phyloP scores from a whole-genome alignment of 2,113 vertebrate species.

The Eira barbara region DNA sequence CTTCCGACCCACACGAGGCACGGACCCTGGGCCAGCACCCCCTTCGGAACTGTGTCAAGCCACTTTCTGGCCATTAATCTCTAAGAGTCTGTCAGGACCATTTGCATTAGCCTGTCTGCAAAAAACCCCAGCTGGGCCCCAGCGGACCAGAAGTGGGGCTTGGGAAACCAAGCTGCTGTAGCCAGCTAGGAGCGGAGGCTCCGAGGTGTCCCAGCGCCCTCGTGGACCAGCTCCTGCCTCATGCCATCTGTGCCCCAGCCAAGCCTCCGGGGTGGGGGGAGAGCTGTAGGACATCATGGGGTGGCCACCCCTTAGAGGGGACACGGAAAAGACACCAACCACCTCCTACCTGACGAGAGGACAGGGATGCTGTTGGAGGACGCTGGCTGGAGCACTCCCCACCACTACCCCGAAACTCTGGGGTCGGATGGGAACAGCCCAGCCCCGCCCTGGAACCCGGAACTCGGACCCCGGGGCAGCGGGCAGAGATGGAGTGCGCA shows the following conservation, averaged over 20 bases:
- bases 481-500: neutral
- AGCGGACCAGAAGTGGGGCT: neutral
- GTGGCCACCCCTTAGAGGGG: neutral
- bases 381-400: rapidly evolving
- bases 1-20: neutral
- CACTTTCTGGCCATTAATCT: slow-evolving; percentile 70
- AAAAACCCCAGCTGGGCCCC: slow-evolving; percentile 67
- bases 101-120: slow-evolving; percentile 53
- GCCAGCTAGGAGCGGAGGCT: neutral
- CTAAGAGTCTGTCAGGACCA: slow-evolving; percentile 31
- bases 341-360: neutral
- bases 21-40: neutral
- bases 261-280: neutral
- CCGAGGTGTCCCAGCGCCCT: neutral
- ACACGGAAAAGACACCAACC: too few species aligned
- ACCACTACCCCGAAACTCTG: neutral
- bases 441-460: neutral
- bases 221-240: neutral
- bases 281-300: neutral
- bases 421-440: neutral
- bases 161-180: neutral
- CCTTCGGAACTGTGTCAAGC: neutral
- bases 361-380: neutral
- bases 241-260: neutral
- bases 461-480: neutral